Percentiles rank a stretch among this genome's conserved stretches.
Evolutionary conservation across 2,888 invertebrate species (phyloP).

Genomic region (Rosalia funebris): DNA sequence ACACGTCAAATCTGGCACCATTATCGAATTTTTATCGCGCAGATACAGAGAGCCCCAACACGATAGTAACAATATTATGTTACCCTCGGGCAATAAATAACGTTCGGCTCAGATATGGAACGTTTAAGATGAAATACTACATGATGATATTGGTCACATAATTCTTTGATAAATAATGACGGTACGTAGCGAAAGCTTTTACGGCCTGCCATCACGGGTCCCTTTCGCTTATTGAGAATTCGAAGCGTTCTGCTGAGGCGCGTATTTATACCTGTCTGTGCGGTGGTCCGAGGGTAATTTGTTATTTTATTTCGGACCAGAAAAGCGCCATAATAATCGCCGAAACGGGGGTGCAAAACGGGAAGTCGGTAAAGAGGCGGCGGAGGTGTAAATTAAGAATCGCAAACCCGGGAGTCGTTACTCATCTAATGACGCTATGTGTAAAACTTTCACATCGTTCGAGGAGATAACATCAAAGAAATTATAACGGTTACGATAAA

Average conservation of each 20-base stretch:
- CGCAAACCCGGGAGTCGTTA: too few relatives aligned
- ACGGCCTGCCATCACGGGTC: background rate
- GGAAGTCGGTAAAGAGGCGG: too few relatives aligned
- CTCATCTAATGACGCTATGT: too few relatives aligned
- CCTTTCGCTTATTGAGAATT: background rate
- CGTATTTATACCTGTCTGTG: background rate
- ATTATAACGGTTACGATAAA: too few relatives aligned
- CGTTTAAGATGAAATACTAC: background rate
- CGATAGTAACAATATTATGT: conserved; percentile 1
- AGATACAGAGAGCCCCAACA: background rate
- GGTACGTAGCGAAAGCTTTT: background rate
- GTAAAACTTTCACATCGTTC: too few relatives aligned
- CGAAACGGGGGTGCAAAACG: too few relatives aligned
- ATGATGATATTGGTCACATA: conserved; percentile 4
- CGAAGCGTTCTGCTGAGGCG: background rate
- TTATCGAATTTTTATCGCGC: background rate
- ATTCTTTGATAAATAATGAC: conserved; percentile 2
- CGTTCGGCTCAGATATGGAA: background rate
- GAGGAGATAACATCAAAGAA: too few relatives aligned
- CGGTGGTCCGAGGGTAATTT: background rate
- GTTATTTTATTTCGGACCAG: background rate
- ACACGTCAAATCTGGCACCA: background rate
- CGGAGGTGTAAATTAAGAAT: too few relatives aligned
- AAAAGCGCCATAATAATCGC: too few relatives aligned
- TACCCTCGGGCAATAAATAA: background rate